phyloP scores from a whole-genome alignment of 1,140 invertebrate species.

The Homarus americanus region DNA sequence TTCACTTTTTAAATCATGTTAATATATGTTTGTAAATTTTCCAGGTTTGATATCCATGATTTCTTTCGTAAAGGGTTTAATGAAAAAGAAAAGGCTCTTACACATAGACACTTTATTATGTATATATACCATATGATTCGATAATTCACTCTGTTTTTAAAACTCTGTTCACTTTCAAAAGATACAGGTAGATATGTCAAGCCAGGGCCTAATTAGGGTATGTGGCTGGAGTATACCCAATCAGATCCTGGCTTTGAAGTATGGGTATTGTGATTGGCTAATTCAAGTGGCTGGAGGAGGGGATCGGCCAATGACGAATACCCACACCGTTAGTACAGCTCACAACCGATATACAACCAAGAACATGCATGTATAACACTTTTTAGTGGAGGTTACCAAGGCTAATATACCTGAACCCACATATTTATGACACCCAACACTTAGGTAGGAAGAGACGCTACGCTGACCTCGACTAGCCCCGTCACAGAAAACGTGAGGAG shows the following conservation, averaged over 20 bases:
- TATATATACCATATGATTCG: slow-evolving; percentile 60
- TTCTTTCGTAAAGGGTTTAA: neutral
- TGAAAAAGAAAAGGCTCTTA: slow-evolving; percentile 20
- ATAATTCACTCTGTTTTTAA: slow-evolving; percentile 55
- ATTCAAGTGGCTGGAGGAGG: slow-evolving; percentile 67
- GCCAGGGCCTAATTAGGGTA: slow-evolving; percentile 65
- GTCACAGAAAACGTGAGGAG: slow-evolving; percentile 23
- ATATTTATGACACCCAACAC: slow-evolving; percentile 38
- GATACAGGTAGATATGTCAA: slow-evolving; percentile 44
- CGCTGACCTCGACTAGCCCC: slow-evolving; percentile 60
- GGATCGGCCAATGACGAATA: slow-evolving; percentile 55
- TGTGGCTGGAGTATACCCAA: slow-evolving; percentile 71
- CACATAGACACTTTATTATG: slow-evolving; percentile 71
- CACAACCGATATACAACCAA: slow-evolving; percentile 53
- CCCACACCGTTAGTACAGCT: slow-evolving; percentile 38
- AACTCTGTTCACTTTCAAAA: slow-evolving; percentile 45
- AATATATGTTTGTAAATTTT: no score
- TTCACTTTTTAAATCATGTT: no score
- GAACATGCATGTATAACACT: slow-evolving; percentile 49
- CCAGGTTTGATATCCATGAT: no score
- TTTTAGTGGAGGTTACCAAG: slow-evolving; percentile 18
- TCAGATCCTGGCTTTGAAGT: slow-evolving; percentile 59
- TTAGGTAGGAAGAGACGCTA: slow-evolving; percentile 39
- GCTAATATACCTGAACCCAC: slow-evolving; percentile 37
- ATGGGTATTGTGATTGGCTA: slow-evolving; percentile 61